A percentile compares a stretch with the other conserved stretches of the same genome.
Evolutionary conservation across 2,797 vertebrate genomes (phyloP).

Genomic region (Calcarius lapponicus): DNA sequence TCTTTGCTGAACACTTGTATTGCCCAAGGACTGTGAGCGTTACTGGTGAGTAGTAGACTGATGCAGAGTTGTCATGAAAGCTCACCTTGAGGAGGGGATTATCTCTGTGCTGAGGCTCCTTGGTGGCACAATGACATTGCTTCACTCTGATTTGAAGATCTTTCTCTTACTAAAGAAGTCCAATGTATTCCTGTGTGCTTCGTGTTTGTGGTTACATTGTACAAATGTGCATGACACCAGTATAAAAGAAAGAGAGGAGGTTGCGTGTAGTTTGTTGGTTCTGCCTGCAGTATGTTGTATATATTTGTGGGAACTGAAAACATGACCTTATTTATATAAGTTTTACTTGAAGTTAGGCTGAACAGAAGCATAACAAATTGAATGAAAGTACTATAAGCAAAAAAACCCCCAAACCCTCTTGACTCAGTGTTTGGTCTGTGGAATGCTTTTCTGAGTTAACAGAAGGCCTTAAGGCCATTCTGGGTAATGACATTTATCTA

Average conservation of each 20-base stretch:
- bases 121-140: neutral
- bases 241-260: neutral
- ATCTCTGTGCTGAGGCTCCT: neutral
- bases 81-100: neutral
- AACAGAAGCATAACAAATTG: neutral
- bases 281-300: neutral
- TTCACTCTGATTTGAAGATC: neutral
- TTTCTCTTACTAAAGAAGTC: neutral
- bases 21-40: neutral
- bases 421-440: neutral
- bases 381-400: neutral
- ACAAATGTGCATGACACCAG: neutral
- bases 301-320: constrained; percentile 5
- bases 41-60: neutral
- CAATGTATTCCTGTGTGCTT: neutral
- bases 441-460: neutral
- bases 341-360: neutral
- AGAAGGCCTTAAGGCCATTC: neutral
- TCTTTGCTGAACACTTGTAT: neutral
- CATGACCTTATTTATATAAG: neutral
- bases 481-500: neutral
- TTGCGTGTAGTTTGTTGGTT: neutral
- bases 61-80: neutral
- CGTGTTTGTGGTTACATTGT: neutral
- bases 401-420: neutral